Evolutionary conservation across 2,888 invertebrate species (phyloP).

Genomic region (Spodoptera exigua): DNA sequence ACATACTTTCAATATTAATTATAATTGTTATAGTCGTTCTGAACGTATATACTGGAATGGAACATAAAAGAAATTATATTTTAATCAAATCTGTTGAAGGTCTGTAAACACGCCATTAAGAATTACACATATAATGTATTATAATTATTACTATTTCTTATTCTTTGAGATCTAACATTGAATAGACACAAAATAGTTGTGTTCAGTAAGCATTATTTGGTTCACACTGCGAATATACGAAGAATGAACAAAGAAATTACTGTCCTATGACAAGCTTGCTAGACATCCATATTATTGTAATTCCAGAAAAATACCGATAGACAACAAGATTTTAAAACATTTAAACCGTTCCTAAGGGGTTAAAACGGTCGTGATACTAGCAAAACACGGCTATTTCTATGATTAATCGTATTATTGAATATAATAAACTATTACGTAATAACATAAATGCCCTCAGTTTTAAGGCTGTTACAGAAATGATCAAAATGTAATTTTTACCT

Average conservation of each 20-base stretch:
- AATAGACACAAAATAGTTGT: conserved; percentile 54
- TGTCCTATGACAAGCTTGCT: conserved; percentile 56
- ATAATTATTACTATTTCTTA: conserved; percentile 55
- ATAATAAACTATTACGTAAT: conserved; percentile 31
- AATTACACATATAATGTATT: conserved; percentile 54
- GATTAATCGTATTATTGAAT: conserved; percentile 33
- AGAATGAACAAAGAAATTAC: conserved; percentile 42
- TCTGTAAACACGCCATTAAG: conserved; percentile 44
- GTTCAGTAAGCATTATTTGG: conserved; percentile 46
- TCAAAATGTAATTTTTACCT: conserved; percentile 3
- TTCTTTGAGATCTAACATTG: conserved; percentile 63
- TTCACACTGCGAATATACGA: conserved; percentile 59
- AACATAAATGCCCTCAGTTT: conserved; percentile 27
- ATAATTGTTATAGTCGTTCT: conserved; percentile 63
- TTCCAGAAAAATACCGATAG: conserved; percentile 44
- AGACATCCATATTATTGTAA: conserved; percentile 48
- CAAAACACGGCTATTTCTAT: conserved; percentile 52
- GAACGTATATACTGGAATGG: conserved; percentile 76
- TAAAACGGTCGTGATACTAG: conserved; percentile 30
- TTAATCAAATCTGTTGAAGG: conserved; percentile 53
- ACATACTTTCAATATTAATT: conserved; percentile 60
- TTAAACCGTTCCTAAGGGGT: conserved; percentile 10
- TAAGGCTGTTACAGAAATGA: conserved; percentile 6
- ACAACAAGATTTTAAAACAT: conserved; percentile 51
- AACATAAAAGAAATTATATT: conserved; percentile 55